phyloP scores from a whole-genome alignment of 2,113 vertebrate genomes.

The Pomatostomus ruficeps region DNA sequence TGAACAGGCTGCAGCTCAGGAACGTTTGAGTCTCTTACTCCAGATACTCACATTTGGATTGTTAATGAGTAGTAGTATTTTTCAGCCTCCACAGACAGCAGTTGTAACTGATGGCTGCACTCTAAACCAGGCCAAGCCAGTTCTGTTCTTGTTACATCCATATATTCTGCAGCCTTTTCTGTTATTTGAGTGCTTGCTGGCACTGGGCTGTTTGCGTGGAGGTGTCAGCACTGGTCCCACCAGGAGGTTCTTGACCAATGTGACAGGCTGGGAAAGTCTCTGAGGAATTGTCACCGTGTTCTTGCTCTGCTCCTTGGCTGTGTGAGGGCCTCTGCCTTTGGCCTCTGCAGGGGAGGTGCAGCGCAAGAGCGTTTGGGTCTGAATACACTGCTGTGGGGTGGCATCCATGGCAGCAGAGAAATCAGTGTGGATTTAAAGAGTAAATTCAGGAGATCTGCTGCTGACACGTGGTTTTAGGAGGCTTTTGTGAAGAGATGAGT shows the following conservation, averaged over 20 bases:
- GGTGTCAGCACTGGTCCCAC: not conserved
- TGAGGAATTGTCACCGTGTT: not conserved
- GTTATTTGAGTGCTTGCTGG: not conserved
- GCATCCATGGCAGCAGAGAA: not conserved
- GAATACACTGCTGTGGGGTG: fast-evolving
- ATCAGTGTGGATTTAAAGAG: not conserved
- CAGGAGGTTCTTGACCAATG: not conserved
- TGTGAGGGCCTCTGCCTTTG: not conserved
- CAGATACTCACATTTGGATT: not conserved
- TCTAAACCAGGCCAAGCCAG: not conserved
- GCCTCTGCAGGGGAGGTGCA: not conserved
- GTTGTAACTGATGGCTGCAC: not conserved
- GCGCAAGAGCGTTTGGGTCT: not conserved
- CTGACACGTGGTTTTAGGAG: not conserved
- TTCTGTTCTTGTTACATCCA: not conserved
- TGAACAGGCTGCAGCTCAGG: not conserved
- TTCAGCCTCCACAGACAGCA: not conserved
- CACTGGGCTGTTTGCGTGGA: not conserved
- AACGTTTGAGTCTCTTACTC: not conserved
- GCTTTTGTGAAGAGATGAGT: not conserved
- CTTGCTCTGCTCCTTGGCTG: not conserved
- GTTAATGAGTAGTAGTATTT: not conserved
- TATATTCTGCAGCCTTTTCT: not conserved
- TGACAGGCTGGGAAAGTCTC: not conserved
- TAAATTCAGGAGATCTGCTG: not conserved